Conservation (phyloP, 2,113 vertebrate species). For the Istiophorus platypterus region DNA sequence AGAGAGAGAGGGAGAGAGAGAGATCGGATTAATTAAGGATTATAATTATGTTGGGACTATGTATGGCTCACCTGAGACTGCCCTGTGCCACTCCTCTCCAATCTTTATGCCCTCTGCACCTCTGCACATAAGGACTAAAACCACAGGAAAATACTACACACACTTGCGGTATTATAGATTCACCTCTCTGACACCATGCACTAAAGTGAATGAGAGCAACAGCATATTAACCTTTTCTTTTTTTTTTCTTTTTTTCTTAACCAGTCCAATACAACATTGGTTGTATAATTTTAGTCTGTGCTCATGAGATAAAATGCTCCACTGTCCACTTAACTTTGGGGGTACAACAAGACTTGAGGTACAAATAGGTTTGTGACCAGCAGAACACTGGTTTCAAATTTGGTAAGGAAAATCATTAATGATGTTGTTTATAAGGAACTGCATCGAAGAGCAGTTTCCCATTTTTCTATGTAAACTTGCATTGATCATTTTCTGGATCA, state of each 20-base stretch:
- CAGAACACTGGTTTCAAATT: not conserved
- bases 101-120: constrained; percentile 67
- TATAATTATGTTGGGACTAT: constrained; percentile 82
- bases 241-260: constrained; percentile 45
- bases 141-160: constrained; percentile 70
- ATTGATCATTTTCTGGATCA: not conserved
- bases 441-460: not conserved
- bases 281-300: constrained; percentile 22
- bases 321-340: not conserved
- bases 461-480: constrained; percentile 8
- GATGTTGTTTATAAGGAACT: not conserved
- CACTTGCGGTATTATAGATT: constrained; percentile 51
- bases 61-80: constrained; percentile 78
- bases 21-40: constrained; percentile 84
- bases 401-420: constrained; percentile 2
- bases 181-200: constrained; percentile 53
- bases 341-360: not conserved
- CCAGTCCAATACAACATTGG: constrained; percentile 4
- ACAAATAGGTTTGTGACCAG: not conserved
- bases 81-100: constrained; percentile 64
- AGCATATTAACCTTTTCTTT: constrained; percentile 53
- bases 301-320: constrained; percentile 3
- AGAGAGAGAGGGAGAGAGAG: constrained; percentile 22
- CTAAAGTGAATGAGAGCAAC: constrained; percentile 50
- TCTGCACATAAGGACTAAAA: constrained; percentile 69